A percentile compares a stretch with the other conserved stretches of the same genome.
These are phyloP conservation scores for Octopus sinensis DNA, from an alignment of 1,140 invertebrate species.

Conservation along the genomic window DNA sequence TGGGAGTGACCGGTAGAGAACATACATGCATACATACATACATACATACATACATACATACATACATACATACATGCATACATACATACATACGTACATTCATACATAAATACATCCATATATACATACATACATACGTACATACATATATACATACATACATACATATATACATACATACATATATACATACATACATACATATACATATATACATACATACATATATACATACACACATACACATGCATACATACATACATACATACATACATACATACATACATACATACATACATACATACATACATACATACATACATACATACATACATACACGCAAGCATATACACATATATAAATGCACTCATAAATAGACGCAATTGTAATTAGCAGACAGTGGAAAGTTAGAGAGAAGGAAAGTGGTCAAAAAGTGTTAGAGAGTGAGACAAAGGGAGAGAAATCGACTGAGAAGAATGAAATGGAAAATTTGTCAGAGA, in stretches of 20 bases:
- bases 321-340: not conserved
- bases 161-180: not conserved
- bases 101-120: not conserved
- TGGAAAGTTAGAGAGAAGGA: too few relatives aligned
- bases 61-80: not conserved
- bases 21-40: too few relatives aligned
- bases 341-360: not conserved
- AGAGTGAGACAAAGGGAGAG: too few relatives aligned
- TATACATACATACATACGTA: not conserved
- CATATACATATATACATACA: not conserved
- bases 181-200: not conserved
- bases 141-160: not conserved
- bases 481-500: too few relatives aligned
- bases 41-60: not conserved
- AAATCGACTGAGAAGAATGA: too few relatives aligned
- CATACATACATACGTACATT: not conserved
- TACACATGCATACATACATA: not conserved
- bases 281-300: not conserved
- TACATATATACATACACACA: not conserved
- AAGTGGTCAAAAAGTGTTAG: too few relatives aligned
- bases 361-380: not conserved
- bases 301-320: not conserved
- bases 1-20: too few relatives aligned
- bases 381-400: not conserved
- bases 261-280: not conserved